Percentiles rank a stretch among this genome's conserved stretches.
phyloP scores from a whole-genome alignment of 2,797 vertebrate species.

The Hafferia zeledoni region DNA sequence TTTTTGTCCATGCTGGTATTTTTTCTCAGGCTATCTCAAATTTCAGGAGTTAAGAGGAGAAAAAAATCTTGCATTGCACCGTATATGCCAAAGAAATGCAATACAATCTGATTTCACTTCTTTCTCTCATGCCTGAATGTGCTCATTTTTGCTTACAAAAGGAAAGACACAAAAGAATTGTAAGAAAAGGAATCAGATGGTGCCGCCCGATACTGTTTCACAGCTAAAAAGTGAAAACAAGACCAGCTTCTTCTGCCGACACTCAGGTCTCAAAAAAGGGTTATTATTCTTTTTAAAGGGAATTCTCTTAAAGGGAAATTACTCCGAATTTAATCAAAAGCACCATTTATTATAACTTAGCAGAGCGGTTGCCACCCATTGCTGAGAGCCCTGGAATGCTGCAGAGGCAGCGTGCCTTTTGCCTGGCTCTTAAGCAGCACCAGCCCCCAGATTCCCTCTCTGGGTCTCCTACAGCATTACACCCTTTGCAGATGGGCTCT shows the following conservation, averaged over 20 bases:
- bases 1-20: conserved; percentile 42
- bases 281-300: conserved; percentile 56
- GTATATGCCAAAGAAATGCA: conserved; percentile 66
- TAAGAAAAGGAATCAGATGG: conserved; percentile 74
- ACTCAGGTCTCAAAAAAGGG: conserved; percentile 9
- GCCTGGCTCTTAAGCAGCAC: background rate
- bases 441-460: background rate
- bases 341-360: background rate
- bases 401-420: rapidly evolving
- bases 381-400: background rate
- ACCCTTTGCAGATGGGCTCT: background rate
- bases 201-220: conserved; percentile 60
- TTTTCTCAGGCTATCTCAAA: conserved; percentile 62
- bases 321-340: background rate
- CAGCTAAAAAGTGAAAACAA: conserved; percentile 63
- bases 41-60: conserved; percentile 38
- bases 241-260: conserved; percentile 29
- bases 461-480: rapidly evolving
- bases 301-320: conserved; percentile 57
- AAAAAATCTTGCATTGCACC: conserved; percentile 5
- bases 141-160: conserved; percentile 74
- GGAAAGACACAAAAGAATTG: conserved; percentile 68
- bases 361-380: background rate
- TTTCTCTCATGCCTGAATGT: conserved; percentile 64
- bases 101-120: conserved; percentile 69